Conservation (phyloP, 2,113 vertebrate genomes). For the Aptenodytes patagonicus region DNA sequence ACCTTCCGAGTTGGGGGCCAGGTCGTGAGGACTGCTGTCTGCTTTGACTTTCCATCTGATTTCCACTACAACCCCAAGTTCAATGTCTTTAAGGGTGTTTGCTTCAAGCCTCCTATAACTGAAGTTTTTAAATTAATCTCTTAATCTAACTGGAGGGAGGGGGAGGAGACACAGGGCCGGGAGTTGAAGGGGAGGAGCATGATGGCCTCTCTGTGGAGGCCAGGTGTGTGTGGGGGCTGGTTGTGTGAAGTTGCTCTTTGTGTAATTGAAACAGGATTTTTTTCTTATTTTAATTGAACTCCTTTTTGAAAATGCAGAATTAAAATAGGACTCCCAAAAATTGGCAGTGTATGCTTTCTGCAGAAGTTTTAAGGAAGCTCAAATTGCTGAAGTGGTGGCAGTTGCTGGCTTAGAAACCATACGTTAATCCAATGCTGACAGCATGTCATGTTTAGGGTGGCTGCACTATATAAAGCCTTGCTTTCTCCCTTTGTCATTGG, state of each 20-base stretch:
- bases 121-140: not conserved
- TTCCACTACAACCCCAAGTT: not conserved
- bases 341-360: not conserved
- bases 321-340: not conserved
- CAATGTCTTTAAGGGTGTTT: not conserved
- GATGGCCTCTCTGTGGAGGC: not conserved
- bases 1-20: not conserved
- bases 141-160: not conserved
- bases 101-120: not conserved
- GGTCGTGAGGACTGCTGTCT: not conserved
- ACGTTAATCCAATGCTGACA: not conserved
- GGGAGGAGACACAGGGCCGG: not conserved
- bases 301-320: not conserved
- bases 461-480: not conserved
- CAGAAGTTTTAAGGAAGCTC: not conserved
- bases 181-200: not conserved
- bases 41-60: not conserved
- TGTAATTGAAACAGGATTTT: not conserved
- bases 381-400: not conserved
- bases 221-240: not conserved
- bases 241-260: not conserved
- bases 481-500: not conserved
- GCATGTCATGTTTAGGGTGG: not conserved
- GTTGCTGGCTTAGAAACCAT: not conserved
- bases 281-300: not conserved